These are phyloP conservation scores for Epinephelus fuscoguttatus DNA, from an alignment of 2,113 vertebrate genomes.

Conservation along the genomic window DNA sequence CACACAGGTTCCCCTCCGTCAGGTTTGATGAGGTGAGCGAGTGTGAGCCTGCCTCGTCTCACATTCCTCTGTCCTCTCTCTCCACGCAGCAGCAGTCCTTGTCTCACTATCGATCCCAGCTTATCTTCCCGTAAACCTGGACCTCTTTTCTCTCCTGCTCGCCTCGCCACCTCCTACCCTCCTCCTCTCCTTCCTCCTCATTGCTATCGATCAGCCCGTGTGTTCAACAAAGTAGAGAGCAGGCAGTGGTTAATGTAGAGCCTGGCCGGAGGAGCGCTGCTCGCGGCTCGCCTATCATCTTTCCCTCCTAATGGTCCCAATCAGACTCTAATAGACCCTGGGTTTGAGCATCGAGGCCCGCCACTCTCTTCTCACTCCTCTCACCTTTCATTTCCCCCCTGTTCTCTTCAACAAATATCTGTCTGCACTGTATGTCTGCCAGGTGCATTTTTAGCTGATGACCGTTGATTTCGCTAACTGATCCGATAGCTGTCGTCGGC, in stretches of 20 bases:
- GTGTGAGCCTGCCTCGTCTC: constrained; percentile 44
- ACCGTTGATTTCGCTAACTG: constrained; percentile 54
- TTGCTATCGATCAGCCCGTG: constrained; percentile 71
- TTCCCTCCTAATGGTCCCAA: constrained; percentile 71
- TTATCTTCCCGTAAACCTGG: constrained; percentile 81
- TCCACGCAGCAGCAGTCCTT: constrained; percentile 55
- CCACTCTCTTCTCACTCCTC: constrained; percentile 21
- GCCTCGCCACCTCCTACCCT: constrained; percentile 32
- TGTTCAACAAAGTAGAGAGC: constrained; percentile 73
- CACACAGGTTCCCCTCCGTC: constrained; percentile 34
- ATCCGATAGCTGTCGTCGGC: constrained; percentile 51
- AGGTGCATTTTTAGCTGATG: constrained; percentile 64
- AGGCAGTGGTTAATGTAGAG: constrained; percentile 70
- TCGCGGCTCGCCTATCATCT: constrained; percentile 44
- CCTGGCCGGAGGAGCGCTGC: constrained; percentile 35
- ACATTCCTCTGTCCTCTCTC: constrained; percentile 61
- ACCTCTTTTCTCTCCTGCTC: constrained; percentile 47
- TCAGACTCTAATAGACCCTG: constrained; percentile 71
- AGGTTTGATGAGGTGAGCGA: constrained; percentile 63
- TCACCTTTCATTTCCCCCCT: constrained; percentile 56
- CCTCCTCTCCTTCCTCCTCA: constrained; percentile 48
- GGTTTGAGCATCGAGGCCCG: constrained; percentile 42
- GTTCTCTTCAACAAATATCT: constrained; percentile 24
- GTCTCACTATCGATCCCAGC: constrained; percentile 75
- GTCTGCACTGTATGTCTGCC: constrained; percentile 28